phyloP scores from a whole-genome alignment of 1,140 invertebrate genomes.

The Campoletis sonorensis region DNA sequence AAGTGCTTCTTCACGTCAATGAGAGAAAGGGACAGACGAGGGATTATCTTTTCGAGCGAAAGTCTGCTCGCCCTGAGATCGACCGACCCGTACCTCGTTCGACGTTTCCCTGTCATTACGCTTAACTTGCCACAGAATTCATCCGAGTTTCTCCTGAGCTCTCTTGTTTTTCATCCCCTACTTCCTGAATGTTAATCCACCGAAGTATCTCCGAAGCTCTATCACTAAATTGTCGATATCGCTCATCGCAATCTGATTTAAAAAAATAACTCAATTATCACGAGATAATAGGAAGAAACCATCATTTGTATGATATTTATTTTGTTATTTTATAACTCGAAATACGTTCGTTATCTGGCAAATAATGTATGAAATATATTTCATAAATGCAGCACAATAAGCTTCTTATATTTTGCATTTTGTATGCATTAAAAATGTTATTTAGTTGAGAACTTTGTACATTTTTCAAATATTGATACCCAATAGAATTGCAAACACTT shows the following conservation, averaged over 20 bases:
- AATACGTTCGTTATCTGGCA: no score
- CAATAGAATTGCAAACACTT: no score
- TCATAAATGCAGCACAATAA: no score
- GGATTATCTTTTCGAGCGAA: background rate
- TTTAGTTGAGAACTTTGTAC: no score
- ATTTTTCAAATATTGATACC: no score
- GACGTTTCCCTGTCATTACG: slow-evolving; percentile 12
- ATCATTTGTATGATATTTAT: background rate
- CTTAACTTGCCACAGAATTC: background rate
- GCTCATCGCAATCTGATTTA: background rate
- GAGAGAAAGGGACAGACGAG: background rate
- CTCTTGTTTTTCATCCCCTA: background rate
- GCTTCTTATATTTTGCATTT: no score
- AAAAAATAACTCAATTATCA: background rate
- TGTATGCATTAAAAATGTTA: no score
- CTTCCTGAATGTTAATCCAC: background rate
- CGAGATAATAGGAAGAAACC: background rate
- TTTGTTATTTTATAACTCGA: no score
- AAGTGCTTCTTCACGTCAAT: background rate
- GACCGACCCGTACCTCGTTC: background rate
- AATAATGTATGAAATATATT: no score
- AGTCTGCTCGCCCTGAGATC: slow-evolving; percentile 1
- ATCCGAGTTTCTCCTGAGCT: background rate
- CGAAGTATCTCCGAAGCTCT: background rate
- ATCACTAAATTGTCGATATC: background rate